These are phyloP conservation scores for Alouatta palliata DNA, from an alignment of 2,113 vertebrate species.

Conservation along the genomic window DNA sequence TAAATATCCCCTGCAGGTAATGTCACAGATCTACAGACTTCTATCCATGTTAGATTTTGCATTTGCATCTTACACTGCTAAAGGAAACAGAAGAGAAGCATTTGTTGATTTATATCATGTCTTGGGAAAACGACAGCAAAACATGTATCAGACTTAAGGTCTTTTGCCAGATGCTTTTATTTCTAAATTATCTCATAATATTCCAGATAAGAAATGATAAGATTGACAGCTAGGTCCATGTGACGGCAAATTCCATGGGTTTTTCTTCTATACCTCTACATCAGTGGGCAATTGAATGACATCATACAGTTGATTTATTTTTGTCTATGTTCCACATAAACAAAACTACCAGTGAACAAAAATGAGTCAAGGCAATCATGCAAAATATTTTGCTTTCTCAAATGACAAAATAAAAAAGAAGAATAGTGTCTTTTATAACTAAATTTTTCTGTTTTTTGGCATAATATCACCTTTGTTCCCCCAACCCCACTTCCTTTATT, in stretches of 20 bases:
- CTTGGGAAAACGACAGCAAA: conserved; percentile 18
- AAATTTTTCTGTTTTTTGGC: not conserved
- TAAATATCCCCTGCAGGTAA: not conserved
- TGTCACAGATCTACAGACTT: not conserved
- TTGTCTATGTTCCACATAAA: not conserved
- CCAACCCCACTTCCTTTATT: not conserved
- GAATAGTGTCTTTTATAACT: not conserved
- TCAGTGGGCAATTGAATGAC: not conserved
- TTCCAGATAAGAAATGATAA: not conserved
- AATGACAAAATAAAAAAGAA: not conserved
- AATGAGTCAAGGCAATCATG: not conserved
- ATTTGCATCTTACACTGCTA: conserved; percentile 8
- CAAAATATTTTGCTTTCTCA: not conserved
- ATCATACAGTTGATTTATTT: not conserved
- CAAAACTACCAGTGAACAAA: not conserved
- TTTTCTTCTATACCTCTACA: not conserved
- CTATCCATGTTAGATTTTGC: not conserved
- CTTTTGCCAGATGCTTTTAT: not conserved
- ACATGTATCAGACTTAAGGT: not conserved
- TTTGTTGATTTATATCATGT: conserved; percentile 41
- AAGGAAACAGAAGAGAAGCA: not conserved
- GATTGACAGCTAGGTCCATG: not conserved
- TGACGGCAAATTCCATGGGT: not conserved
- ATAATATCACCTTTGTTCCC: not conserved
- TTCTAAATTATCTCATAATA: not conserved